Percentiles rank a stretch among this genome's conserved stretches.
Evolutionary conservation across 2,888 invertebrate species (phyloP).

Genomic region (Drosophila rubida): DNA sequence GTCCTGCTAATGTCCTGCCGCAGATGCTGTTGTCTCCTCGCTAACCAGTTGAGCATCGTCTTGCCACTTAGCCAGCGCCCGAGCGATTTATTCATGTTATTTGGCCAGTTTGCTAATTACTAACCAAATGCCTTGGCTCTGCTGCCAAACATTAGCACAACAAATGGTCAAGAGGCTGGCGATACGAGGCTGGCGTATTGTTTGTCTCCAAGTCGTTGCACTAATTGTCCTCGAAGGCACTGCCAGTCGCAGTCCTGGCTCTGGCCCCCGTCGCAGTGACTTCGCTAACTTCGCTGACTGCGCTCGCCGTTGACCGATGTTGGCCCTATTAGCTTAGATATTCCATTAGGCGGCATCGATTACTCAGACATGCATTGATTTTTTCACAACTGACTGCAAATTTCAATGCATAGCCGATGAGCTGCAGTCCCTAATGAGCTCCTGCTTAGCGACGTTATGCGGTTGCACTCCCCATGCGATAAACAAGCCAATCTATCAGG

Average conservation of each 20-base stretch:
- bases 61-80: slow-evolving; percentile 54
- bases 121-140: slow-evolving; percentile 61
- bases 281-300: slow-evolving; percentile 4
- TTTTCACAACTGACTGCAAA: slow-evolving; percentile 78
- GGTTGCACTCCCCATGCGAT: neutral
- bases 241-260: neutral
- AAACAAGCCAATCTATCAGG: slow-evolving; percentile 10
- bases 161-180: slow-evolving; percentile 65
- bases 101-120: slow-evolving; percentile 71
- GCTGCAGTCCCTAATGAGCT: slow-evolving; percentile 65
- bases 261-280: slow-evolving; percentile 7
- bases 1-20: slow-evolving; percentile 59
- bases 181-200: slow-evolving; percentile 35
- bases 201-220: slow-evolving; percentile 54
- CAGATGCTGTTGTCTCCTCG: slow-evolving; percentile 33
- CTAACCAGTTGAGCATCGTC: slow-evolving; percentile 45
- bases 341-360: slow-evolving; percentile 77
- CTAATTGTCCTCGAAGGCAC: slow-evolving; percentile 24
- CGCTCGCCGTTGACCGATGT: slow-evolving; percentile 19
- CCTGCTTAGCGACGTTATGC: slow-evolving; percentile 23
- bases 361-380: slow-evolving; percentile 81
- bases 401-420: slow-evolving; percentile 79
- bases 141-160: slow-evolving; percentile 68
- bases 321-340: slow-evolving; percentile 74
- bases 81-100: slow-evolving; percentile 72